Percentiles rank a stretch among this genome's conserved stretches.
Conservation (phyloP, 1,140 invertebrate genomes). For the Bombus terrestris region DNA sequence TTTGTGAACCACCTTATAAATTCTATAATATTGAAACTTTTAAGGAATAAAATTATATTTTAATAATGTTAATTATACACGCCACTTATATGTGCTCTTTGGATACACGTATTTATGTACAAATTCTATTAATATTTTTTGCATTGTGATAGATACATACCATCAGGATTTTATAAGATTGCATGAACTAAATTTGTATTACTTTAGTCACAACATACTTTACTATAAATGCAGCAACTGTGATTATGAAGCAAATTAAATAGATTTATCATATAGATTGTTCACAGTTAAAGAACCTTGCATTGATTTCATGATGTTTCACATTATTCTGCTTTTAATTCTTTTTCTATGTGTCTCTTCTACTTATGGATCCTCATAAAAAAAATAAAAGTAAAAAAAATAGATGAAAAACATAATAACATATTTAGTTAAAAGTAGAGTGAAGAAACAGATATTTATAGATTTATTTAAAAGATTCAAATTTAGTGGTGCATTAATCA, state of each 20-base stretch:
- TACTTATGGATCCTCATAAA: constrained; percentile 23
- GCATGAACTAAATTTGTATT: constrained; percentile 53
- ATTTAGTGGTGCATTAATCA: constrained; percentile 30
- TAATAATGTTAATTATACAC: constrained; percentile 47
- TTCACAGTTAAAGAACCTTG: constrained; percentile 44
- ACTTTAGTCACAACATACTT: constrained; percentile 59
- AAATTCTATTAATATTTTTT: constrained; percentile 60
- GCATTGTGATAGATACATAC: constrained; percentile 57
- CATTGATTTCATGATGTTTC: constrained; percentile 42
- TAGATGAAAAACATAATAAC: constrained; percentile 2
- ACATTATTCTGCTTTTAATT: constrained; percentile 39
- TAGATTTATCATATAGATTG: constrained; percentile 56
- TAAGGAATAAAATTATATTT: constrained; percentile 45
- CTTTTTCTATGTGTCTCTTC: constrained; percentile 15
- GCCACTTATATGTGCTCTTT: constrained; percentile 56
- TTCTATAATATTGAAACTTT: constrained; percentile 31
- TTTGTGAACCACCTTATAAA: not conserved
- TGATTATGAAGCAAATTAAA: constrained; percentile 60
- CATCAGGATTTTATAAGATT: constrained; percentile 56
- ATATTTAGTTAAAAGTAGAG: constrained; percentile 29
- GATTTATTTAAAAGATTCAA: constrained; percentile 28
- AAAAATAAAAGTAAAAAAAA: not conserved
- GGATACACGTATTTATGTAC: constrained; percentile 49
- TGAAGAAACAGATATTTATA: constrained; percentile 31
- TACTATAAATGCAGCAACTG: constrained; percentile 55